Evolutionary conservation across 2,113 vertebrate genomes (phyloP).

Genomic region (Eulemur macaco): DNA sequence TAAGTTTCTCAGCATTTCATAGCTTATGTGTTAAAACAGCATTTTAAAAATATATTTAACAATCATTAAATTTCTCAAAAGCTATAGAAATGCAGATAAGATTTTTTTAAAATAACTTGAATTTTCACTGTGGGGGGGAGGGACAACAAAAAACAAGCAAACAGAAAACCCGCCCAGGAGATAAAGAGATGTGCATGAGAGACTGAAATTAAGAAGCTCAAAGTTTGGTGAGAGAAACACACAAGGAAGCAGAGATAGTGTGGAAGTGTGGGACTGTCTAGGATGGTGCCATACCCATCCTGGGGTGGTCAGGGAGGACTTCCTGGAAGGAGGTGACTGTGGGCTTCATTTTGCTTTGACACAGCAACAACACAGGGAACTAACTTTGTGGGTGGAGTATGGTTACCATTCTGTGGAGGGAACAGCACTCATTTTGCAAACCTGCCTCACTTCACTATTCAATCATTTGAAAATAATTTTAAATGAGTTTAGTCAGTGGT

Average conservation of each 20-base stretch:
- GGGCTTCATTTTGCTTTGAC: neutral
- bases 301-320: too few species aligned
- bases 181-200: neutral
- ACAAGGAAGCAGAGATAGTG: neutral
- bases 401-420: neutral
- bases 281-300: rapidly evolving
- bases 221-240: neutral
- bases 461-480: neutral
- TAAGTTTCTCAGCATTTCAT: conserved; percentile 10
- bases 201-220: neutral
- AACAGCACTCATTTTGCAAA: neutral
- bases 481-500: neutral
- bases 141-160: too few species aligned
- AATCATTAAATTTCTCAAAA: neutral
- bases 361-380: rapidly evolving
- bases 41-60: neutral
- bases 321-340: rapidly evolving
- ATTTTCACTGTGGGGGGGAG: neutral
- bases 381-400: neutral
- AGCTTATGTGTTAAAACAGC: neutral
- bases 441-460: neutral
- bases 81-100: neutral
- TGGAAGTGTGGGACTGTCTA: too few species aligned
- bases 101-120: neutral
- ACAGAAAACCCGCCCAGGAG: neutral